Conservation (phyloP, 1,140 invertebrate species). For the Meloidogyne exigua region DNA sequence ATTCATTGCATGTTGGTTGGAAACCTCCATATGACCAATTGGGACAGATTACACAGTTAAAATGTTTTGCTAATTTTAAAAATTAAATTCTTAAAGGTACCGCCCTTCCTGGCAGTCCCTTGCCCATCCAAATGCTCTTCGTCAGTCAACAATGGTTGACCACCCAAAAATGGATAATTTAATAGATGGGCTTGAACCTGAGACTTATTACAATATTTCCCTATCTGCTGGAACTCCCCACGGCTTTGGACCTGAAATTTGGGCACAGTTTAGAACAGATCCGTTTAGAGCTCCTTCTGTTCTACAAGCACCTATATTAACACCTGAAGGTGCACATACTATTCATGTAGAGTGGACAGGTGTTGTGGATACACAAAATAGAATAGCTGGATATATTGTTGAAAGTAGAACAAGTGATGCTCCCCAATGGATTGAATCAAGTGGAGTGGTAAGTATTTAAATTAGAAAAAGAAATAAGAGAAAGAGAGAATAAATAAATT, state of each 20-base stretch:
- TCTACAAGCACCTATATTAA: conserved; percentile 23
- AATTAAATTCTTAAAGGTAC: background rate
- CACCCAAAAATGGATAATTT: conserved; percentile 61
- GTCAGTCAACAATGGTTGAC: conserved; percentile 53
- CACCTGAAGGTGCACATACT: conserved; percentile 54
- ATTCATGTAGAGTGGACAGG: conserved; percentile 61
- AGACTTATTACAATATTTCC: conserved; percentile 61
- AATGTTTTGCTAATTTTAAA: background rate
- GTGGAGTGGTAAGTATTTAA: conserved; percentile 38
- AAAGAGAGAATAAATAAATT: no score
- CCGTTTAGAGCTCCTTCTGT: conserved; percentile 59
- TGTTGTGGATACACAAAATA: conserved; percentile 57
- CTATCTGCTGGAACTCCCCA: conserved; percentile 57
- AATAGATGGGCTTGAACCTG: conserved; percentile 56
- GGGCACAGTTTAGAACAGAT: conserved; percentile 60
- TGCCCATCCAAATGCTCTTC: conserved; percentile 48
- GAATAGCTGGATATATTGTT: conserved; percentile 60
- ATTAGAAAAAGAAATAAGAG: background rate
- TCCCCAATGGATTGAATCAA: conserved; percentile 53
- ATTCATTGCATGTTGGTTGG: conserved; percentile 62
- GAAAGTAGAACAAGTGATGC: conserved; percentile 56
- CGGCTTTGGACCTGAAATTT: conserved; percentile 59
- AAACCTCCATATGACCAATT: conserved; percentile 56
- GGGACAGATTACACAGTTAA: conserved; percentile 59
- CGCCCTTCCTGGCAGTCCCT: conserved; percentile 50